These are phyloP conservation scores for Aldrovandia affinis DNA, from an alignment of 2,797 vertebrate genomes.

Conservation along the genomic window DNA sequence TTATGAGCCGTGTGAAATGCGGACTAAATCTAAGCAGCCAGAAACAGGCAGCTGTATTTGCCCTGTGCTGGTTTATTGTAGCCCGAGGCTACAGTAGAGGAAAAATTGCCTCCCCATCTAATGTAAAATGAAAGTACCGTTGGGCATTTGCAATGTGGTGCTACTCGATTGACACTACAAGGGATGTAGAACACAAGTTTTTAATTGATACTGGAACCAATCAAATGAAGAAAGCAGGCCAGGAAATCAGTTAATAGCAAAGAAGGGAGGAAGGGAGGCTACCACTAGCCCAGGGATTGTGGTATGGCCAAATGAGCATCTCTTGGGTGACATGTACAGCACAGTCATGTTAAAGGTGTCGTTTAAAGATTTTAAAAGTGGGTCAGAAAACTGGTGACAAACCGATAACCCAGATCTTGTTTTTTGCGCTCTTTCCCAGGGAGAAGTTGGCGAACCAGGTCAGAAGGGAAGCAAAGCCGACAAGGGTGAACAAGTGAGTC, in stretches of 20 bases:
- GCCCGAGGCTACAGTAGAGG: constrained; percentile 38
- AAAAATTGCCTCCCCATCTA: constrained; percentile 9
- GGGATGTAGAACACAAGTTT: constrained; percentile 55
- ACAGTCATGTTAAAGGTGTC: constrained; percentile 56
- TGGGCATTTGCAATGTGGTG: constrained; percentile 44
- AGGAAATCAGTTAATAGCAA: constrained; percentile 69
- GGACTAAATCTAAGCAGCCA: not conserved
- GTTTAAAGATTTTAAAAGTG: constrained; percentile 52
- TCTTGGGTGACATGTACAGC: constrained; percentile 62
- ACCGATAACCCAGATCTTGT: not conserved
- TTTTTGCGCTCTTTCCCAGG: constrained; percentile 74
- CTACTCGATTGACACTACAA: constrained; percentile 40
- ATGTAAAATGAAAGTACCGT: constrained; percentile 44
- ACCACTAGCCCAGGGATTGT: constrained; percentile 57
- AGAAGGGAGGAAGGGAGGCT: too few relatives aligned
- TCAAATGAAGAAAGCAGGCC: constrained; percentile 53
- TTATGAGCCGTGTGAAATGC: constrained; percentile 21
- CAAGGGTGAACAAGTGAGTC: constrained; percentile 95
- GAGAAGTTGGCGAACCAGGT: constrained; percentile 96
- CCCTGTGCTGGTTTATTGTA: constrained; percentile 7
- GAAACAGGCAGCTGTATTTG: not conserved
- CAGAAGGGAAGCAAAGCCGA: constrained; percentile 98
- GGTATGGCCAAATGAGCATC: constrained; percentile 69
- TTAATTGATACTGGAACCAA: constrained; percentile 52
- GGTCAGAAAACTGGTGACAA: constrained; percentile 40